A percentile compares a stretch with the other conserved stretches of the same genome.
These are phyloP conservation scores for Heloderma charlesbogerti DNA, from an alignment of 2,113 vertebrate genomes.

Conservation along the genomic window DNA sequence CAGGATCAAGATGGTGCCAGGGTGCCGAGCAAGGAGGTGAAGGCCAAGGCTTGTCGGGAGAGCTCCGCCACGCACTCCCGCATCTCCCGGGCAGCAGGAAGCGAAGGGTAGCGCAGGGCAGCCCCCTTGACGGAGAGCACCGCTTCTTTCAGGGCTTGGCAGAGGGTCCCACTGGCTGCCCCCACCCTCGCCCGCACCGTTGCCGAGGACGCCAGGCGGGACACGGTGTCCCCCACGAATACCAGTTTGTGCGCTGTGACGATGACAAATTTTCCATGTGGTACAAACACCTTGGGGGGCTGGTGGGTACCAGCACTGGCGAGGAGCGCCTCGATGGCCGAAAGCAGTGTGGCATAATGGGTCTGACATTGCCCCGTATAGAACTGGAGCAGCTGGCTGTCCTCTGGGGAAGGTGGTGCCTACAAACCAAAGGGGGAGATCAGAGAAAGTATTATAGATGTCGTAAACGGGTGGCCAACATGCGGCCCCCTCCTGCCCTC, in stretches of 20 bases:
- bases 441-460: background rate
- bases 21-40: conserved; percentile 83
- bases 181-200: conserved; percentile 86
- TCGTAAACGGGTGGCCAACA: no score
- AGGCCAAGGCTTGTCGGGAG: conserved; percentile 85
- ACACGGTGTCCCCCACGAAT: conserved; percentile 91
- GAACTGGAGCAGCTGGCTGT: conserved; percentile 87
- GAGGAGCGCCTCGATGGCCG: conserved; percentile 85
- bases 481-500: no score
- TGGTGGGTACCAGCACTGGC: conserved; percentile 85
- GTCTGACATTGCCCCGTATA: conserved; percentile 89
- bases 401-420: conserved; percentile 74
- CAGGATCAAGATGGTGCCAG: conserved; percentile 62
- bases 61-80: conserved; percentile 85
- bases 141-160: conserved; percentile 86
- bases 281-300: conserved; percentile 87
- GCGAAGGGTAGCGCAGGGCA: conserved; percentile 88
- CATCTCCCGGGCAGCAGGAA: conserved; percentile 86
- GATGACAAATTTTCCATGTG: conserved; percentile 87
- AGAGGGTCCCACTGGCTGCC: conserved; percentile 83
- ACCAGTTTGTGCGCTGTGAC: conserved; percentile 92
- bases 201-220: conserved; percentile 83
- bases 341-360: conserved; percentile 85
- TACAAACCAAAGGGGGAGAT: conserved; percentile 50
- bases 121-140: conserved; percentile 90